Evolutionary conservation across 2,797 vertebrate genomes (phyloP), one percentile per base, ranked within the genome.

Genomic region (Buphagus erythrorhynchus): DNA sequence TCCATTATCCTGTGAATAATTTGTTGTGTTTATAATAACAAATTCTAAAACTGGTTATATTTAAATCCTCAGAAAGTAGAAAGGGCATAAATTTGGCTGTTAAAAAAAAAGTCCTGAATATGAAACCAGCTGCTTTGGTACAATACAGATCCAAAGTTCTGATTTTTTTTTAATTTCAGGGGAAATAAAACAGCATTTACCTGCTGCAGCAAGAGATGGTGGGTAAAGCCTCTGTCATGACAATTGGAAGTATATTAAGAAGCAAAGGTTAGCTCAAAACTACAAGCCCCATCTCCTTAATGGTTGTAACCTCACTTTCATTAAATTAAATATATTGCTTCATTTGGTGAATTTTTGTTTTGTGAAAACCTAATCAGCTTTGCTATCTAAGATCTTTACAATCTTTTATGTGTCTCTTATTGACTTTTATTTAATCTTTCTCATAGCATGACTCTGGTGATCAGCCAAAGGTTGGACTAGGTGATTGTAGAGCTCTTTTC

Each of bases 1-100:
- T 86, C 86, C 71, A 82, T 94, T 96, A 91, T 76, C 73, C 66
- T 57, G 33, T 57, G 69, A 66, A 71, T 88, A 94, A 92, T 94
- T 94, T 62, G 62, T 69, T 81, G 28, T 90, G 29, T 62, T 90
- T 87, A 38, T 84, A 86, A 88, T 54, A 88, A 46, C 24, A 68
- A 63, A 55, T 88, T 80, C 72, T 92, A 54, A 90, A 86, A 73
- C 48, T 72, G 38, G 67, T 87, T 93, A 69, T 36, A 85, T 68
- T 90, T 78, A 83, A 72, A 91, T 48, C 40, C 55, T 69, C 19
- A 35, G 33, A n/a, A 88, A 54, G 2, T 4, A 31, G 67, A 33
- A 78, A 93, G 11, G 49, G 15, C 36, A 55, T 65, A 72, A 84
- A 67, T 81, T 43, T 52, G 48, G 69, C 42, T 0, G 4, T 11